Base-by-base conservation (phyloP, 2,797 vertebrate species). In the Odontamblyopus rebecca region DNA sequence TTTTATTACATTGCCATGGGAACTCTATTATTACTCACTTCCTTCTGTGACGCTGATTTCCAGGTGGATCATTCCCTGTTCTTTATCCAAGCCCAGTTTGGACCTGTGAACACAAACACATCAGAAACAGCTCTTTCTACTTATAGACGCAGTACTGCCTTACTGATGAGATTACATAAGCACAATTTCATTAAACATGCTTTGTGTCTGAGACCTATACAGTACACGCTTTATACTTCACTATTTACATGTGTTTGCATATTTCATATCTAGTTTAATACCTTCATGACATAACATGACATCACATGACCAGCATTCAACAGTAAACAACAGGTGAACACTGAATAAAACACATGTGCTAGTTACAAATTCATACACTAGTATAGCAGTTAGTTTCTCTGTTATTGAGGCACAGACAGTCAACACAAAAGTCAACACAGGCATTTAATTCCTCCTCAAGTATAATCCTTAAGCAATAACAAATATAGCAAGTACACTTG, bases 41-140 rank as follows among this genome's bases (percentile, higher is more conserved):
- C 96, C 95, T 75, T 97, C 96, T 67, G 92, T 81, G 63, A 95
- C 87, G 67, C 92, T 95, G 82, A 95, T 94, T 85, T 98, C 97
- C 30, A 98, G 89, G 80, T 98, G 96, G 71, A 98, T 95, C 0
- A 97, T 93, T 60, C 97, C 96, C 76, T 96, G 94, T 5, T 98
- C 96, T 89, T 95, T 96, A 89, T 94, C 94, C 1, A 94, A 95
- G 27, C 94, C 93, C 89, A 95, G 93, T 81, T 95, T 92, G 67
- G 97, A 98, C 97, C 97, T 98, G 83, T 44, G 83, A 81, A 63
- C 18, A 78, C 35, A 81, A 26, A 82, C 26, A 66, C 18, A 9
- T 8, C 11, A 69, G 11, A 70, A 67, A 67, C n/a, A 67, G 29
- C 41, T 62, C 23, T 3, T 72, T 57, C 56, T 68, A 41, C 54